Percentiles rank a stretch among this genome's conserved stretches.
Evolutionary conservation across 2,797 vertebrate species (phyloP).

Genomic region (Brachyalestes nurse): DNA sequence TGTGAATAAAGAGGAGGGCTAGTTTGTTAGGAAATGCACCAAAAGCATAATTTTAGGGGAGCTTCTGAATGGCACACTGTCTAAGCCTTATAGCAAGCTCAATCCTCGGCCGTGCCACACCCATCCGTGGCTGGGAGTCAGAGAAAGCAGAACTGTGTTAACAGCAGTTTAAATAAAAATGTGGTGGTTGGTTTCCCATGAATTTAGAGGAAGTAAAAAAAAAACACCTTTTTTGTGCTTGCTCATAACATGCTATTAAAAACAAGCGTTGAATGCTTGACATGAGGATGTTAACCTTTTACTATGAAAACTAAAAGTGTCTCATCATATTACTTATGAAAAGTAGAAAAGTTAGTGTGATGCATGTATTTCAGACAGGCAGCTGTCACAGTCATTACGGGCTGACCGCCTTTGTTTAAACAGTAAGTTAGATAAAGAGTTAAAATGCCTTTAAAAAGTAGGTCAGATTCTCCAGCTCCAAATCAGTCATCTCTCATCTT

Average conservation of each 20-base stretch:
- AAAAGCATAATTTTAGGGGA: too few species aligned
- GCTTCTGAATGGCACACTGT: too few species aligned
- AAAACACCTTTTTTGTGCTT: not conserved
- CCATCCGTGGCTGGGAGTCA: too few species aligned
- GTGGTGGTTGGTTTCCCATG: too few species aligned
- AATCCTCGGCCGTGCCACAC: too few species aligned
- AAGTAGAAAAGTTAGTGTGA: not conserved
- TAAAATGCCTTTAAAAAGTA: slow-evolving; percentile 50
- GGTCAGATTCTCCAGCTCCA: slow-evolving; percentile 48
- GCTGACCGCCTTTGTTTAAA: slow-evolving; percentile 20
- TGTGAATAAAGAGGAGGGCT: too few species aligned
- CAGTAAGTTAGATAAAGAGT: slow-evolving; percentile 26
- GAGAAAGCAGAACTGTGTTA: too few species aligned
- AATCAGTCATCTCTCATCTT: slow-evolving; percentile 56
- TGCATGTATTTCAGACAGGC: not conserved
- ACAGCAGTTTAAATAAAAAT: too few species aligned
- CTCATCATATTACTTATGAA: not conserved
- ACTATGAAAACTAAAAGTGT: not conserved
- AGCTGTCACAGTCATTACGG: not conserved
- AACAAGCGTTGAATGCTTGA: not conserved
- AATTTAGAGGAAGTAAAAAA: not conserved
- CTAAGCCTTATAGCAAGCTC: too few species aligned
- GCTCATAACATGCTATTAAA: not conserved
- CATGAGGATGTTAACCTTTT: not conserved
- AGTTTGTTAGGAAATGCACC: too few species aligned